Evolutionary conservation across 2,797 vertebrate genomes (phyloP).

Genomic region (Hydrocynus forskahlii): DNA sequence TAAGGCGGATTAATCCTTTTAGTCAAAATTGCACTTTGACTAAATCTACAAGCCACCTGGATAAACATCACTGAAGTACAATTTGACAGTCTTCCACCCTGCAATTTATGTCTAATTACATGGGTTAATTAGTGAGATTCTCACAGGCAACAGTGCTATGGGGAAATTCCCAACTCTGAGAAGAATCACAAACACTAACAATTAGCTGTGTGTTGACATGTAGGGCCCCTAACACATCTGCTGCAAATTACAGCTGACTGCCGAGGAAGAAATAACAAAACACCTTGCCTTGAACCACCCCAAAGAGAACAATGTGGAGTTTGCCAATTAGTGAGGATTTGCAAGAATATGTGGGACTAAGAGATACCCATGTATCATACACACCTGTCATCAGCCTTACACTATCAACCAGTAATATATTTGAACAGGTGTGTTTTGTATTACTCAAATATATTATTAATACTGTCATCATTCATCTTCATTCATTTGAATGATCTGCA

Average conservation of each 20-base stretch:
- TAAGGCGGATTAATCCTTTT: conserved; percentile 35
- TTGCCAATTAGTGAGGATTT: not conserved
- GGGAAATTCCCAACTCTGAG: conserved; percentile 32
- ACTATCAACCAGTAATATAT: not conserved
- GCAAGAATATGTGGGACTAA: not conserved
- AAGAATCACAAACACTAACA: conserved; percentile 69
- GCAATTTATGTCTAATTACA: conserved; percentile 55
- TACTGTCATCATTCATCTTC: not conserved
- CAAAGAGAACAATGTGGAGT: conserved; percentile 3
- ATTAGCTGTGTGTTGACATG: conserved; percentile 73
- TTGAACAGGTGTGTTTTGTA: not conserved
- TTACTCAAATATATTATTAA: not conserved
- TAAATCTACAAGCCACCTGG: conserved; percentile 13
- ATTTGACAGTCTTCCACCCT: conserved; percentile 26
- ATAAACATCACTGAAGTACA: conserved; percentile 11
- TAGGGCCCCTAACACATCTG: conserved; percentile 65
- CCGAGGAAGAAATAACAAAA: conserved; percentile 45
- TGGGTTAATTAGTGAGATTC: conserved; percentile 42
- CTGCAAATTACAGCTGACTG: conserved; percentile 65
- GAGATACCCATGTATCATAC: conserved; percentile 3
- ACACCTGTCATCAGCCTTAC: not conserved
- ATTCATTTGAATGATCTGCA: not conserved
- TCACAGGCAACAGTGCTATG: conserved; percentile 19
- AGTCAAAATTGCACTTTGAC: conserved; percentile 39
- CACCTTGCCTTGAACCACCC: not conserved